Conservation (phyloP, 2,113 vertebrate genomes). For the Pelusios castaneus region DNA sequence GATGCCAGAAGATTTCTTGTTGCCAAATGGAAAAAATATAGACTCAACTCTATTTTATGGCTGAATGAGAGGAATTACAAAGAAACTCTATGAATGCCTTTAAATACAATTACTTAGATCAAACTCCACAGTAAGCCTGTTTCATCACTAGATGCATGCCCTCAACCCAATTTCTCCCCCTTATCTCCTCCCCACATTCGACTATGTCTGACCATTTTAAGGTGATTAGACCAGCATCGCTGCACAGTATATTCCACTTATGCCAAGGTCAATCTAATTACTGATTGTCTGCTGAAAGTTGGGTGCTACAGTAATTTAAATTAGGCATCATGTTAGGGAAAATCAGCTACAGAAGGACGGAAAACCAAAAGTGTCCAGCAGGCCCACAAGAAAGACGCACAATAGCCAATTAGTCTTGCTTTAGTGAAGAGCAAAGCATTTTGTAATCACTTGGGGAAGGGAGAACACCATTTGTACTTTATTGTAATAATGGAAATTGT, state of each 20-base stretch:
- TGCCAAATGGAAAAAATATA: not conserved
- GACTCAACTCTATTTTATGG: not conserved
- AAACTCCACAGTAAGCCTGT: not conserved
- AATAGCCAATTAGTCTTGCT: not conserved
- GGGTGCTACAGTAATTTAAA: not conserved
- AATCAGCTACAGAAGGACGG: not conserved
- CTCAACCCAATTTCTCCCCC: not conserved
- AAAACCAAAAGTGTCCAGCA: not conserved
- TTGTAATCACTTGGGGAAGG: not conserved
- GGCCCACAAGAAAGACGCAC: not conserved
- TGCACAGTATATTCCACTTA: not conserved
- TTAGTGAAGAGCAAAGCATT: not conserved
- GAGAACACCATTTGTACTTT: not conserved
- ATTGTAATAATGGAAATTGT: fast-evolving
- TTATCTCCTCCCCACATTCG: no score
- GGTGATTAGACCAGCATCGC: not conserved
- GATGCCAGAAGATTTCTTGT: not conserved
- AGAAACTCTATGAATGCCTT: slow-evolving; percentile 35
- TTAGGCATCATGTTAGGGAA: not conserved
- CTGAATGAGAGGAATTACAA: slow-evolving; percentile 20
- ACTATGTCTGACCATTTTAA: not conserved
- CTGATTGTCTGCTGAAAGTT: not conserved
- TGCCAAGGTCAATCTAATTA: not conserved
- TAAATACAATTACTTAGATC: slow-evolving; percentile 50
- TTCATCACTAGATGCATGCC: slow-evolving; percentile 28